phyloP scores from a whole-genome alignment of 2,888 invertebrate species.

The Carterocephalus palaemon region DNA sequence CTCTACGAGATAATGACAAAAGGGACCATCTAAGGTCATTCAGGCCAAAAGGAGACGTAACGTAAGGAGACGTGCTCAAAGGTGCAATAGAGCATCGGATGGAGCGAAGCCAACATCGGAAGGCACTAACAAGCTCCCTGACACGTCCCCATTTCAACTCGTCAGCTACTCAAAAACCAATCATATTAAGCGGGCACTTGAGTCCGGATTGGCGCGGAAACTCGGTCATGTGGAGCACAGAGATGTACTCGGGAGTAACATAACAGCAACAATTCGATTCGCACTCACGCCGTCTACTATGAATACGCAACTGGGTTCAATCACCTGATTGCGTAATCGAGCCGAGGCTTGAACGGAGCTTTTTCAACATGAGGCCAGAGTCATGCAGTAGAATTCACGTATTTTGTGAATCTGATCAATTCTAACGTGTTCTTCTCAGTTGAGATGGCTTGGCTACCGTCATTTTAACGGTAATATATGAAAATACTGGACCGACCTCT shows the following conservation, averaged over 20 bases:
- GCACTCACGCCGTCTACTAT: constrained; percentile 44
- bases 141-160: constrained; percentile 20
- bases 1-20: too few relatives aligned
- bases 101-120: constrained; percentile 19
- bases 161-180: constrained; percentile 15
- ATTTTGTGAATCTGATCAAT: constrained; percentile 1
- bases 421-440: too few relatives aligned
- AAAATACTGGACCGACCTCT: too few relatives aligned
- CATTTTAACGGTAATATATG: too few relatives aligned
- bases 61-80: constrained; percentile 14
- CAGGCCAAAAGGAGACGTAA: constrained; percentile 4
- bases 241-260: constrained; percentile 18
- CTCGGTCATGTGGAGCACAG: constrained; percentile 15
- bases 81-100: constrained; percentile 18
- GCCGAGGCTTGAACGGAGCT: constrained; percentile 33
- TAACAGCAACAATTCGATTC: constrained; percentile 49
- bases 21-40: constrained; percentile 6
- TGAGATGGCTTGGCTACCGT: too few relatives aligned
- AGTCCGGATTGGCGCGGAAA: constrained; percentile 3
- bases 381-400: too few relatives aligned
- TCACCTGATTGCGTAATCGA: constrained; percentile 57
- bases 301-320: constrained; percentile 52
- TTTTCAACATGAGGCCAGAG: constrained; percentile 38
- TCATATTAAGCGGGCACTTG: constrained; percentile 19
- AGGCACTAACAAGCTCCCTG: constrained; percentile 24